Percentiles rank a stretch among this genome's conserved stretches.
phyloP scores from a whole-genome alignment of 2,113 vertebrate genomes.

The Okapia johnstoni region DNA sequence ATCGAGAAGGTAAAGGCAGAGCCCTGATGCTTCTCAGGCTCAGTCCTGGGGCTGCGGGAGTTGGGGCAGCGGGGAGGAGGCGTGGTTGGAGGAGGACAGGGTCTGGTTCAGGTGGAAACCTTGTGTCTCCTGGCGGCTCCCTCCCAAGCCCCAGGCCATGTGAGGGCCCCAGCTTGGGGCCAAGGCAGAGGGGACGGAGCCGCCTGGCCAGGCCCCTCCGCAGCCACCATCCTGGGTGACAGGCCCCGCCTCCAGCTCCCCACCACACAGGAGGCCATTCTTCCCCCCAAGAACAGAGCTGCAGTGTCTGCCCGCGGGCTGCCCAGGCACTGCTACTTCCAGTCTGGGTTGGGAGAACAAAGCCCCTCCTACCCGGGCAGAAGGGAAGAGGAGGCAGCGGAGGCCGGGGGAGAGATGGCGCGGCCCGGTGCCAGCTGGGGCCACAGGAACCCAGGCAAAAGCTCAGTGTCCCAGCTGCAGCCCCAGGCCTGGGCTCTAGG shows the following conservation, averaged over 20 bases:
- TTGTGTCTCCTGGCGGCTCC: background rate
- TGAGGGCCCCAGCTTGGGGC: background rate
- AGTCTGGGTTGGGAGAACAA: slow-evolving; percentile 74
- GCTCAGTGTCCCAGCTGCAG: background rate
- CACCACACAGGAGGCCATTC: slow-evolving; percentile 69
- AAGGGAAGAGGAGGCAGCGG: background rate
- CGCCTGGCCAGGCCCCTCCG: background rate
- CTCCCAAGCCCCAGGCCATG: background rate
- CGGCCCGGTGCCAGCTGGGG: slow-evolving; percentile 60
- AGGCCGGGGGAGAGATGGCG: background rate
- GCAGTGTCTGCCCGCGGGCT: slow-evolving; percentile 54
- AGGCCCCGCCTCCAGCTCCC: slow-evolving; percentile 49
- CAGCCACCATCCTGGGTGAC: slow-evolving; percentile 26
- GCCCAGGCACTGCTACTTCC: slow-evolving; percentile 61
- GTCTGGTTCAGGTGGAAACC: background rate
- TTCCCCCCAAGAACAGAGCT: slow-evolving; percentile 73
- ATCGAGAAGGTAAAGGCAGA: slow-evolving; percentile 87
- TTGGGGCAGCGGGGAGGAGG: too few relatives aligned
- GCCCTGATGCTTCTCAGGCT: background rate
- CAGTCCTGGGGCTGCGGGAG: background rate
- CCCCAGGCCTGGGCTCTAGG: background rate
- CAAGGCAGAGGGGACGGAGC: background rate
- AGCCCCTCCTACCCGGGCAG: slow-evolving; percentile 21
- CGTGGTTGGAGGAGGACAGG: background rate
- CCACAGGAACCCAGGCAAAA: slow-evolving; percentile 37